A percentile compares a stretch with the other conserved stretches of the same genome.
phyloP scores from a whole-genome alignment of 2,113 vertebrate species.

The Halcyon malimbica region DNA sequence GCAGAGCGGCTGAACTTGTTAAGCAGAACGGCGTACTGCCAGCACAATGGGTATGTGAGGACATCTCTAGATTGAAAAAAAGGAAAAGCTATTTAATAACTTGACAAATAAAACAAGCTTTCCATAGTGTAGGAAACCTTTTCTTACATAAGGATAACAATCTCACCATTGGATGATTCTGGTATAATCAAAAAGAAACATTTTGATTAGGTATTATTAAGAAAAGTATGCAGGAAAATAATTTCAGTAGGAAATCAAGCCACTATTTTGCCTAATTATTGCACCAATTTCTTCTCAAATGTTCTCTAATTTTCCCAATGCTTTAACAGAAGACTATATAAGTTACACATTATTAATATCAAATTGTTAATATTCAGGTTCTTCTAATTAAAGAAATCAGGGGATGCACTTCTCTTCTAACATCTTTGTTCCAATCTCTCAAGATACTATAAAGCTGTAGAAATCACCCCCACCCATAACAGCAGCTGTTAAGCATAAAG shows the following conservation, averaged over 20 bases:
- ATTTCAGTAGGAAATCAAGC: not conserved
- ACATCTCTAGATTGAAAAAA: slow-evolving; percentile 73
- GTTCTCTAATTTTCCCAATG: not conserved
- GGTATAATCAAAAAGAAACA: not conserved
- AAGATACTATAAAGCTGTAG: not conserved
- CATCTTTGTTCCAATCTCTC: not conserved
- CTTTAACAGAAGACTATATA: not conserved
- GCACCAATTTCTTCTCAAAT: not conserved
- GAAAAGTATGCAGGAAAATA: not conserved
- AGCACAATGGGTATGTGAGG: slow-evolving; percentile 80
- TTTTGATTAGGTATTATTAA: not conserved
- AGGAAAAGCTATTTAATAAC: not conserved
- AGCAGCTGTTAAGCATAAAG: not conserved
- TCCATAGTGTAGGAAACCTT: not conserved
- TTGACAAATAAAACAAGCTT: not conserved
- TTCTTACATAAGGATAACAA: not conserved
- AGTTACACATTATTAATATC: not conserved
- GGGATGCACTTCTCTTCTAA: not conserved
- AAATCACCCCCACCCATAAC: not conserved
- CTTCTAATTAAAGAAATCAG: not conserved
- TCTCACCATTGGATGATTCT: not conserved
- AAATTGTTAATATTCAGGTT: not conserved
- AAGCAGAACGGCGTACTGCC: slow-evolving; percentile 91
- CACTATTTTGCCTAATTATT: not conserved
- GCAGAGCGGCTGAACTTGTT: slow-evolving; percentile 83